These are phyloP conservation scores for Pantherophis vulpinus DNA, from an alignment of 2,797 vertebrate species.

Conservation along the genomic window DNA sequence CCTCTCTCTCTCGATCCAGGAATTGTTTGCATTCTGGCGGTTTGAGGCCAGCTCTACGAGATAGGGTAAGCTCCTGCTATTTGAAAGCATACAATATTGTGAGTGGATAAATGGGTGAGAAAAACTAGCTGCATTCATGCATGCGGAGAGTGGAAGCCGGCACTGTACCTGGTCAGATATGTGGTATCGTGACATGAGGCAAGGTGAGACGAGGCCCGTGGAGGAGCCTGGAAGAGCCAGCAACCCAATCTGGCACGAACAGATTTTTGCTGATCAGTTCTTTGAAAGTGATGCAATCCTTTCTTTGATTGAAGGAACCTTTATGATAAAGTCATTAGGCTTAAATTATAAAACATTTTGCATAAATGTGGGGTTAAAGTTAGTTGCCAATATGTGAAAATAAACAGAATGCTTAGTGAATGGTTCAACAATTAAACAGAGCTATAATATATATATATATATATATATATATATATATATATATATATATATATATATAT, in stretches of 20 bases:
- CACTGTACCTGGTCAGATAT: neutral
- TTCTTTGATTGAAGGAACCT: neutral
- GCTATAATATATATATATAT: neutral
- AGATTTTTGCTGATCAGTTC: neutral
- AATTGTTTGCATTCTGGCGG: neutral
- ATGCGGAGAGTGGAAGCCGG: neutral
- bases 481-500: too few relatives aligned
- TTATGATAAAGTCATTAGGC: neutral
- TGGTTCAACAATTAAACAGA: neutral
- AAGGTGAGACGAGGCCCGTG: neutral
- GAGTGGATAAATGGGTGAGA: neutral
- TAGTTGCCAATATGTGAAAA: neutral
- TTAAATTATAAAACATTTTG: neutral
- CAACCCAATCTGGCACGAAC: neutral
- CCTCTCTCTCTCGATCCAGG: neutral
- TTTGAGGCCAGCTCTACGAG: neutral
- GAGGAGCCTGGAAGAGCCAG: too few relatives aligned
- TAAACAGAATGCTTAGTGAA: neutral
- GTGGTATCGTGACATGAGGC: neutral
- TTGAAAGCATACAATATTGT: neutral
- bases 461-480: too few relatives aligned
- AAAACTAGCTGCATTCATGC: neutral
- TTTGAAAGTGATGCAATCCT: neutral
- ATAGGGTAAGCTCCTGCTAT: neutral
- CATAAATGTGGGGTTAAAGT: neutral